phyloP scores from a whole-genome alignment of 2,888 invertebrate species.

The Macrophya annulata region DNA sequence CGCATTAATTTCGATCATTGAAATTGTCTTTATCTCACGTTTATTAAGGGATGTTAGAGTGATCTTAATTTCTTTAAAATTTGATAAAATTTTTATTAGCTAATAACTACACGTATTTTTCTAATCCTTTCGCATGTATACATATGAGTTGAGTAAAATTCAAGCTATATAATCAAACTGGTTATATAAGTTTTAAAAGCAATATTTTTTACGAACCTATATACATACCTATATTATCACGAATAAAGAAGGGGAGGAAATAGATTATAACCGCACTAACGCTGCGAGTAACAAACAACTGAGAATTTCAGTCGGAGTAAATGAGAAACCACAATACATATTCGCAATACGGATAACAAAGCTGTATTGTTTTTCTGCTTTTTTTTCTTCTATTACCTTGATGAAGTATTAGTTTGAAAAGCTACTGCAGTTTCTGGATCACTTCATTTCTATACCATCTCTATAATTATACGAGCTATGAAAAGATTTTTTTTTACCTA shows the following conservation, averaged over 20 bases:
- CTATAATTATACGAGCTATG: not conserved
- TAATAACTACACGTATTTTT: no score
- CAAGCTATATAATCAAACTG: no score
- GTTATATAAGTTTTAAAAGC: not conserved
- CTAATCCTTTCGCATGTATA: no score
- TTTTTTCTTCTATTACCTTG: not conserved
- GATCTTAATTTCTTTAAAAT: no score
- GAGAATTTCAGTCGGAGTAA: constrained; percentile 4
- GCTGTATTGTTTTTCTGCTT: not conserved
- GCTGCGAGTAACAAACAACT: not conserved
- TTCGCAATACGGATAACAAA: not conserved
- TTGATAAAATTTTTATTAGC: no score
- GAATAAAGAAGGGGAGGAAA: not conserved
- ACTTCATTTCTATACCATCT: no score
- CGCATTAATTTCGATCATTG: not conserved
- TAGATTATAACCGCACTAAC: not conserved
- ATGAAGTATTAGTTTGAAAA: no score
- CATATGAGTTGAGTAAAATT: no score
- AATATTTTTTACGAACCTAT: not conserved
- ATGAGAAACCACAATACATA: constrained; percentile 1
- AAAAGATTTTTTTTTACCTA: not conserved
- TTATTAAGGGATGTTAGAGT: no score
- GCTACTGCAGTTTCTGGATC: no score
- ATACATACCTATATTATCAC: not conserved
- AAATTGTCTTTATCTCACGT: no score